Base-by-base conservation (phyloP, 2,113 vertebrate genomes). In the Haemorhous mexicanus region DNA sequence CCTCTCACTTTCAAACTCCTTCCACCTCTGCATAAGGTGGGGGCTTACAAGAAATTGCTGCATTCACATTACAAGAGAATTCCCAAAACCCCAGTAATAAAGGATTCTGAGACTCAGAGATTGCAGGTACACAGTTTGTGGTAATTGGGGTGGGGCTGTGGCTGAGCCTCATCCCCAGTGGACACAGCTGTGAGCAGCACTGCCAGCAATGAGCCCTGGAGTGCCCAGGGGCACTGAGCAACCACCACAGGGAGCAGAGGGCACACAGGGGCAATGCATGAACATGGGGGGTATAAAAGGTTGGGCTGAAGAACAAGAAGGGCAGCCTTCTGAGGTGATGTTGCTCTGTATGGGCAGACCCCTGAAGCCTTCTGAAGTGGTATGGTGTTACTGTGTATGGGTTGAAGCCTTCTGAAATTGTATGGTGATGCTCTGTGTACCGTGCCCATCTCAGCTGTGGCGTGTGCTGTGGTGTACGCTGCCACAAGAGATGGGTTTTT, bases 281-380 rank as follows among this genome's bases (percentile, higher is more conserved):
- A 16, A 35, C n/a, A 35, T 7, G n/a, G 0, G 22, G 13, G 13
- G n/a, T 1, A 16, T 35, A 5, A 59, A 35, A 59, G n/a, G n/a
- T 3, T 59, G n/a, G n/a, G n/a, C 33, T 59, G 5, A 59, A 59
- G n/a, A 26, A 3, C 22, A 24, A 24, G 10, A 11, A 24, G 22
- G 33, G 22, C n/a, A 35, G 22, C 10, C 22, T 35, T 59, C n/a
- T 58, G 56, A 35, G 23, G 14, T 16, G 56, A 7, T 58, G 22
- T 10, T 59, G 15, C 22, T 59, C 22, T 35, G 7, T 24, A 9
- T 35, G 22, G 56, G 56, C 33, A 58, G 56, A 16, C 14, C 35
- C 33, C 56, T 59, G 56, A 16, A 59, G n/a, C 56, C 3, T 59
- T 59, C 56, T 59, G 56, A 59, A 35, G 15, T 35, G n/a, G 9